A percentile compares a stretch with the other conserved stretches of the same genome.
phyloP scores from a whole-genome alignment of 2,113 vertebrate genomes.

The Smithornis capensis region DNA sequence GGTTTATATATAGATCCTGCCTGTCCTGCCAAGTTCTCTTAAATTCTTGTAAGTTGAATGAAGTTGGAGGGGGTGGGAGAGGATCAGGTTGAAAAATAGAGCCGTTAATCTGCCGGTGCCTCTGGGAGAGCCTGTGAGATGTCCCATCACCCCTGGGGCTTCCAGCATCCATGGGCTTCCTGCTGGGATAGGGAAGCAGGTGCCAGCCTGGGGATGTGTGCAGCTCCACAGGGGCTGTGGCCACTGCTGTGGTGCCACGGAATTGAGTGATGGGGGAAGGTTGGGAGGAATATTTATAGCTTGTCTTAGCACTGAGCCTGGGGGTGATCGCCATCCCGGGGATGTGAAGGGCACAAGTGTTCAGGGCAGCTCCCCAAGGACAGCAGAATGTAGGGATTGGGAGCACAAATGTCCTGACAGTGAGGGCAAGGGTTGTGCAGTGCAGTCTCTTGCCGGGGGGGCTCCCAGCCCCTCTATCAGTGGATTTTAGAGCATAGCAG shows the following conservation, averaged over 20 bases:
- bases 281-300: constrained; percentile 29
- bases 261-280: neutral
- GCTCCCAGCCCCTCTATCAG: neutral
- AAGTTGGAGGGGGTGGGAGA: neutral
- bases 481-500: neutral
- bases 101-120: constrained; percentile 1
- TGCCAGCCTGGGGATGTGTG: neutral
- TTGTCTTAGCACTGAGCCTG: neutral
- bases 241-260: neutral
- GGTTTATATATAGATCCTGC: constrained; percentile 60
- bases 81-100: constrained; percentile 26
- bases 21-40: constrained; percentile 45
- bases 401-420: accelerated
- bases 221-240: neutral
- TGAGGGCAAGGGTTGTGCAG: neutral
- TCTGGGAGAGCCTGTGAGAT: constrained; percentile 11
- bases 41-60: constrained; percentile 44
- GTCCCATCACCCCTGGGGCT: neutral
- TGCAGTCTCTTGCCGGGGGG: accelerated
- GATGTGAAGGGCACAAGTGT: neutral
- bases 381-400: neutral
- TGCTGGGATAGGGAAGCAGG: constrained; percentile 17
- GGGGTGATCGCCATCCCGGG: accelerated
- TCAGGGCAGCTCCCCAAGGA: neutral
- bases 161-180: neutral